Base-by-base conservation (phyloP, 2,888 invertebrate species). In the Zygogramma bicolorata region DNA sequence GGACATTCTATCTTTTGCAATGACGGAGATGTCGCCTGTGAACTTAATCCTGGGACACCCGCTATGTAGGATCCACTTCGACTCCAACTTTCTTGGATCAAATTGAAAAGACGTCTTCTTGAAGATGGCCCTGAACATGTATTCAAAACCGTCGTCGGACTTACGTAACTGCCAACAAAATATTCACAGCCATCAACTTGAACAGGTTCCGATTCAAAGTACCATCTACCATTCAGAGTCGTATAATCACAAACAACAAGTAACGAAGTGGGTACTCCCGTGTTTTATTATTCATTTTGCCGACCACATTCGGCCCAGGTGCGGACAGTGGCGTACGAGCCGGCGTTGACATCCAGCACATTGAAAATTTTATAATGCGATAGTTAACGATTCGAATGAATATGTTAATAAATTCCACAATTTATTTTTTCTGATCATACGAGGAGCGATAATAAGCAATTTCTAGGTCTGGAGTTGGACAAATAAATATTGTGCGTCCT, bases 181-280 rank as follows among this genome's bases (percentile, higher is more conserved):
- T 53, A 25, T 25, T 27, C 53, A 53, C 27, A 22, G 15, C 22
- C 53, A 25, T 27, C 27, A 53, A 53, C 53, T 46, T 15, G 25
- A 53, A 53, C 53, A 25, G 27, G 53, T 53, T 53, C n/a, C 53
- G 27, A 25, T 25, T 53, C 53, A 53, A 13, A 27, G 53, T 25
- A 53, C 53, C 53, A 53, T 53, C 25, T 53, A 53, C 53, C 53
- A 22, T 53, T 53, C 25, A 18, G 53, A 53, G 15, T 53, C 46
- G 20, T 53, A 53, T 53, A 53, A 53, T 53, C 22, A 53, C 53
- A 53, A 53, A 53, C 53, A 53, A 53, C 25, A 53, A 53, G 53
- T 46, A 46, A 46, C 46, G 46, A 46, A 46, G 46, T 46, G 46
- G 46, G 46, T 46, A 46, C 46, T 46, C 20, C 6, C 18, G n/a